phyloP scores from a whole-genome alignment of 2,888 invertebrate genomes.

The Oscheius myriophilus region DNA sequence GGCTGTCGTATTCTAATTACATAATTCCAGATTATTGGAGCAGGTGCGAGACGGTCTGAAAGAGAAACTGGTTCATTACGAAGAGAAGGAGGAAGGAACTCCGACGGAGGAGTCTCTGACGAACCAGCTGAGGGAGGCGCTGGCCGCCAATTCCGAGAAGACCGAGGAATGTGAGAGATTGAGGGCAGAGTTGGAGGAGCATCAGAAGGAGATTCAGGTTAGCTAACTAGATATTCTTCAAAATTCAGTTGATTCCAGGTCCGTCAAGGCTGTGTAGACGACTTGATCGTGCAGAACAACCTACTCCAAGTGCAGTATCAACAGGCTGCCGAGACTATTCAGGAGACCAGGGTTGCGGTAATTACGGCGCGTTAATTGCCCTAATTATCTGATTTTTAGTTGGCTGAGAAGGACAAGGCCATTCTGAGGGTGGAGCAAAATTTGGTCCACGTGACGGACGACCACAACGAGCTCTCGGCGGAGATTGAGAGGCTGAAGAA shows the following conservation, averaged over 20 bases:
- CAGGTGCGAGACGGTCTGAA: conserved; percentile 31
- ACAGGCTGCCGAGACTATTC: conserved; percentile 19
- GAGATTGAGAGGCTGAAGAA: not conserved
- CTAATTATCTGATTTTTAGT: not conserved
- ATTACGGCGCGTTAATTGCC: no score
- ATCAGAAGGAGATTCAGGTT: conserved; percentile 43
- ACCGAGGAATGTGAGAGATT: conserved; percentile 53
- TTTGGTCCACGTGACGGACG: conserved; percentile 25
- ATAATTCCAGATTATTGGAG: conserved; percentile 25
- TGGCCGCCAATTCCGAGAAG: conserved; percentile 49
- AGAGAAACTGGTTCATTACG: conserved; percentile 21
- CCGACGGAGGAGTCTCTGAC: conserved; percentile 6
- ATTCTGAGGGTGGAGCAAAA: conserved; percentile 35
- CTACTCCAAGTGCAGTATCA: conserved; percentile 49
- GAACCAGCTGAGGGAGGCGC: conserved; percentile 46
- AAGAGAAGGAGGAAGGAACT: not conserved
- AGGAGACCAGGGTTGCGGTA: conserved; percentile 10
- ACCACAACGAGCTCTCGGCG: conserved; percentile 8
- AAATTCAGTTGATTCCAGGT: not conserved
- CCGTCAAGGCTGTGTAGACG: conserved; percentile 50
- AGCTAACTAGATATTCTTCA: not conserved
- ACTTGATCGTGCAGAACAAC: conserved; percentile 53
- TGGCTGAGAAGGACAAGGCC: conserved; percentile 14
- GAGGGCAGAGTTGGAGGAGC: conserved; percentile 33
- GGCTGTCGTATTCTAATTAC: no score